Evolutionary conservation across 1,140 invertebrate species (phyloP).

Genomic region (Chrysopa pallens): DNA sequence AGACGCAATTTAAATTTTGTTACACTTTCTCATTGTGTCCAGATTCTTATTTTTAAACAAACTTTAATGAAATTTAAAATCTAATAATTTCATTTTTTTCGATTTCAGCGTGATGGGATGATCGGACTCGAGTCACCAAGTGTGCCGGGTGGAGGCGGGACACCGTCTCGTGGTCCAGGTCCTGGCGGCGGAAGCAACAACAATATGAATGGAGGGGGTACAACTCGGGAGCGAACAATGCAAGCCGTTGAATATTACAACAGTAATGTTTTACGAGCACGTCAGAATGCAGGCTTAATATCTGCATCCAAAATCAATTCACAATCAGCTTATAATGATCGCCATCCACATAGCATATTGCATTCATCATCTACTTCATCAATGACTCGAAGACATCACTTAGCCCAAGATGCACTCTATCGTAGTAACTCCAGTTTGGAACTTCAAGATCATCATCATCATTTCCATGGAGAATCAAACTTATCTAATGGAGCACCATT

Average conservation of each 20-base stretch:
- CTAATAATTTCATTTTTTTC: neutral
- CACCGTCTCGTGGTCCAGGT: neutral
- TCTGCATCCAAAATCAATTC: conserved; percentile 3
- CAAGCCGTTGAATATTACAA: conserved; percentile 31
- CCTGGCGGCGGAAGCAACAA: neutral
- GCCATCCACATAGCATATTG: conserved; percentile 5
- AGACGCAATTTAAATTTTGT: too few species aligned
- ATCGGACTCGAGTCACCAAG: conserved; percentile 19
- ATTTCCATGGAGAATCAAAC: conserved; percentile 14
- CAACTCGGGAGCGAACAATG: conserved; percentile 20
- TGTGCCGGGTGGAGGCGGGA: neutral
- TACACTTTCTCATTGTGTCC: too few species aligned
- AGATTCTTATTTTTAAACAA: too few species aligned
- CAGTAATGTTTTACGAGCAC: conserved; percentile 24
- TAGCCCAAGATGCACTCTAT: conserved; percentile 23
- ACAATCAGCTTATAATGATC: conserved; percentile 17
- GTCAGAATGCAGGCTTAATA: conserved; percentile 20
- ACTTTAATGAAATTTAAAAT: too few species aligned
- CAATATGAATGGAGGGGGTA: neutral
- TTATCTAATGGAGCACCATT: conserved; percentile 20
- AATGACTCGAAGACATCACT: conserved; percentile 5
- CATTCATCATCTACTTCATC: conserved; percentile 6
- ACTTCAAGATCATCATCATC: conserved; percentile 22
- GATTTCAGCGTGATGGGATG: conserved; percentile 25
- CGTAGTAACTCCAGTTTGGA: conserved; percentile 41